Evolutionary conservation across 2,888 invertebrate genomes (phyloP).

Genomic region (Luperina testacea): DNA sequence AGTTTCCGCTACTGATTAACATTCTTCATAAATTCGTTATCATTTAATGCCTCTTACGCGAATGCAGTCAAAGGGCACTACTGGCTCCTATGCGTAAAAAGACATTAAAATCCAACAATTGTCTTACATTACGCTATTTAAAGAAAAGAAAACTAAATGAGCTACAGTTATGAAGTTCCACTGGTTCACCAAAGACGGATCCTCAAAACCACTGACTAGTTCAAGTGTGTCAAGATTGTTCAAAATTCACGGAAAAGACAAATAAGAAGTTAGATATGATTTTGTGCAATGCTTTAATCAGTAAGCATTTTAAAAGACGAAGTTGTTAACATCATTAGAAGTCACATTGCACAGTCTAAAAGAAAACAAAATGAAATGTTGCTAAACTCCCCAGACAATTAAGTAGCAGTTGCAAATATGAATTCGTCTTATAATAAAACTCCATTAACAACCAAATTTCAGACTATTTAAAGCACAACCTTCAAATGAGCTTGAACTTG

Average conservation of each 20-base stretch:
- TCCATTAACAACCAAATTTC: conserved; percentile 77
- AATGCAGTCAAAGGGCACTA: conserved; percentile 52
- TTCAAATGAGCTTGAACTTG: conserved; percentile 82
- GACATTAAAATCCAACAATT: conserved; percentile 75
- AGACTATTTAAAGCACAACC: conserved; percentile 85
- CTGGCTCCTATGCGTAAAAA: conserved; percentile 61
- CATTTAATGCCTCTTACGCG: conserved; percentile 76
- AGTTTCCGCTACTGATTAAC: conserved; percentile 75
- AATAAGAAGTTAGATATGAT: conserved; percentile 48
- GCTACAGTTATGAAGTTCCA: conserved; percentile 80
- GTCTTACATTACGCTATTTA: conserved; percentile 71
- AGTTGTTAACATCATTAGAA: conserved; percentile 43
- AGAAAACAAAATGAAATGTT: conserved; percentile 78
- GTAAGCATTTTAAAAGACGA: conserved; percentile 48
- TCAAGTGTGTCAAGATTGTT: conserved; percentile 74
- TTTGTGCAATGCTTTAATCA: conserved; percentile 67
- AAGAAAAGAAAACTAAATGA: conserved; percentile 77
- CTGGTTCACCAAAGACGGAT: conserved; percentile 75
- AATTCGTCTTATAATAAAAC: conserved; percentile 65
- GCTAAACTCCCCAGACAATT: conserved; percentile 78
- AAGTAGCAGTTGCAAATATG: conserved; percentile 57
- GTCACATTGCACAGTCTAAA: conserved; percentile 68
- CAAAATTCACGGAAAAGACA: conserved; percentile 59
- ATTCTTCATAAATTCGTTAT: conserved; percentile 67
- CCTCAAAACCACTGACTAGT: conserved; percentile 86